Evolutionary conservation across 2,888 invertebrate genomes (phyloP), one percentile per base, ranked within the genome.

Genomic region (Pterostichus madidus): DNA sequence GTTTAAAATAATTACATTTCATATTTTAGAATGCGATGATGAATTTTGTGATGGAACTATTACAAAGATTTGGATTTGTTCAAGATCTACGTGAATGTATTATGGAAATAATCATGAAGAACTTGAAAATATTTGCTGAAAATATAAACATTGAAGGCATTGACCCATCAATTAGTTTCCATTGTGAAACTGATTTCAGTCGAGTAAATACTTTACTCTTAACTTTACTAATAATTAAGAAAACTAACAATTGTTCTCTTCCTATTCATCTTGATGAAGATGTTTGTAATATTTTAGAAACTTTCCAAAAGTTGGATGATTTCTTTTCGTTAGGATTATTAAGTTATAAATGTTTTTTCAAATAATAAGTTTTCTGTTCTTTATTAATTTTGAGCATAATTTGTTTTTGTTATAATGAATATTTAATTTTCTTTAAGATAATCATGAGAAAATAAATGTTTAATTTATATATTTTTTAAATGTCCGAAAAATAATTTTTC

Each of bases 281-380:
- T 8, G 8, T 73, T 5, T 46, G 17, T 17, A 13, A 59, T 31
- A 75, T 75, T 39, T 46, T 75, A 0, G 61, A 81, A 46, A 75
- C 10, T 31, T 75, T 81, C 31, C 6, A 31, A 17, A 13, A 59
- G 11, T 39, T 49, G 2, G 59, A 75, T 31, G 75, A 75, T 32
- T 81, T 61, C 35, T 81, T 61, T 59, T 5, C 31, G 0, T 46
- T 81, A 75, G 32, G 10, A 39, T 61, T 75, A 49, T 81, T 81
- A 59, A 61, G 49, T 59, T 49, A 59, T 15, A 81, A 81, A 75
- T 59, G 17, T 77, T 35, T 56, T 32, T 17, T 39, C 5, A 2
- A 52, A 24, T 31, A 71, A 32, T 75, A 75, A 75, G 17, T n/a
- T 75, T 46, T 64, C 13, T 11, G n/a, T 64, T 11, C 13, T 31